Evolutionary conservation across 1,140 invertebrate species (phyloP), one percentile per base, ranked within the genome.

Genomic region (Drosophila kurseongensis): DNA sequence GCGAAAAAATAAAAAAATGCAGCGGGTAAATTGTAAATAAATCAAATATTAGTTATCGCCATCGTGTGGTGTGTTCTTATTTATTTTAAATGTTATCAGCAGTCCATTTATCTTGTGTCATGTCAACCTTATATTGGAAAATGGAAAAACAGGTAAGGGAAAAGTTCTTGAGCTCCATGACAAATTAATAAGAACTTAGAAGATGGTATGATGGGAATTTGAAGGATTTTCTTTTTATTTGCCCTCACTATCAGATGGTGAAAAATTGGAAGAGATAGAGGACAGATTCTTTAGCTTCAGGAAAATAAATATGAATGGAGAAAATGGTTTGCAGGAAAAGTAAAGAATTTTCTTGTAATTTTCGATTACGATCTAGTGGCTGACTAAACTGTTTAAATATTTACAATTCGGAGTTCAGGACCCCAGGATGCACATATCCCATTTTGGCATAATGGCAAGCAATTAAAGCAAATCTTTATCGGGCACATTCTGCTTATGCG

Each of bases 11-110:
- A 71, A 57, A 57, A 48, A 67, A 82, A 67, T 59, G 78, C 78
- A 80, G 58, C 79, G 66, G 12, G 40, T 41, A 61, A 66, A 73
- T 66, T 69, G 78, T 68, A 82, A 86, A 88, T 86, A 86, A 86
- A 88, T 79, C 79, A 86, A 86, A 82, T 83, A 86, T 86, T 79
- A 76, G 71, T 61, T 76, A 60, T 77, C 57, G 52, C 38, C 57
- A 41, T 27, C 27, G 32, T n/a, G n/a, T 38, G 32, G 32, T 54
- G 13, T 40, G 32, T 14, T 54, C 12, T 16, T 71, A 69, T 71
- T 71, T 71, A 48, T 36, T 76, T 42, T 41, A 36, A 36, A 42
- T 50, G 57, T 76, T 76, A 76, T 68, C 56, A 68, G 44, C 27
- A 47, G 6, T 27, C 18, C 58, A 41, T 66, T 47, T 75, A 57